Base-by-base conservation (phyloP, 1,140 invertebrate species). In the Ceratina japonica region DNA sequence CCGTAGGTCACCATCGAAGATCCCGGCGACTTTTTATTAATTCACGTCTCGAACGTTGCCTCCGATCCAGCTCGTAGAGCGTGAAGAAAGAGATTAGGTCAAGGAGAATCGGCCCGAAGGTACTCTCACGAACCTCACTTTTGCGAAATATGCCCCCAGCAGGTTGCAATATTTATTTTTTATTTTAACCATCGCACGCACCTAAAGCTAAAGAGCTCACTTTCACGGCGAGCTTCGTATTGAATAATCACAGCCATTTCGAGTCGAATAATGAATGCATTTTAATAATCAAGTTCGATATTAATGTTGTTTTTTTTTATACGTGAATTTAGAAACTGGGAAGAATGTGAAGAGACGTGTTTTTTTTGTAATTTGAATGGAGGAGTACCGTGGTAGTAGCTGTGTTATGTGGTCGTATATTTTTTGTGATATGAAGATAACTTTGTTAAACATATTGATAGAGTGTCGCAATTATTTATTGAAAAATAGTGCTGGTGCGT, bases 21-120 rank as follows among this genome's bases (percentile, higher is more conserved):
- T 37, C 56, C 27, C 37, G 44, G 16, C 4, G 20, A 27, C 56
- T 44, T 44, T 44, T 72, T 68, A 85, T 85, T 85, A 86, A 86
- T 84, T 85, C 83, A 70, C 51, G 73, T 86, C 68, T 76, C 81
- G 81, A 86, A 86, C 79, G 59, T 72, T 65, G 71, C 75, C 66
- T 81, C 65, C 75, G 74, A 54, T 22, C 63, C 63, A 77, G 65
- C 16, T 13, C 56, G 70, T 63, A 51, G 8, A 27, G 52, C 16
- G 71, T 63, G 20, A 16, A 70, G n/a, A 22, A 3, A 65, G 54
- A 87, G 85, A 86, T 79, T 82, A 82, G 85, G 85, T 86, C 85
- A 87, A 87, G 85, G 85, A 72, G 81, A 86, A 83, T 86, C 62
- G 76, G 81, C 72, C 64, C 66, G 65, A 70, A 62, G 64, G 12